Base-by-base conservation (phyloP, 2,888 invertebrate species). In the Pyrochroa serraticornis region DNA sequence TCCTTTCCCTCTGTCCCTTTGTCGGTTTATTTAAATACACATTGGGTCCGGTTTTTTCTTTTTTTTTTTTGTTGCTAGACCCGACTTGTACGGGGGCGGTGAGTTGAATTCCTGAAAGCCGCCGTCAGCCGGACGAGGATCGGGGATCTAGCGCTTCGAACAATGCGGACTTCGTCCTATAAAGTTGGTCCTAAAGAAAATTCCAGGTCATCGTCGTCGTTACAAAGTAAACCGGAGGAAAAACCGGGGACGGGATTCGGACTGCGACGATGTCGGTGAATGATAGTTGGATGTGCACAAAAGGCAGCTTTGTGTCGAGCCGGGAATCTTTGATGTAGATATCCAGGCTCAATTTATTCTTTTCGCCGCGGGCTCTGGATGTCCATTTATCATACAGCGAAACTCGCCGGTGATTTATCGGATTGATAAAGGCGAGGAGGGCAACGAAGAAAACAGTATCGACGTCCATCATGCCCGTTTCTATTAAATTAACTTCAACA, bases 341-440 rank as follows among this genome's bases (percentile, higher is more conserved):
- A 54, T 49, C 59, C 55, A 37, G 32, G 54, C 59, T 50, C 59
- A 59, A 59, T 59, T 59, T 59, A 59, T 59, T 59, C 59, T 55
- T 59, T 59, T 59, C 50, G 59, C 54, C 59, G 55, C 59, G 38
- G 54, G 53, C 58, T 51, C 37, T 38, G 48, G 53, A 38, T 50
- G 58, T 51, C 59, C 62, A 64, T 64, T 64, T 60, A 64, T 64
- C 64, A 64, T 62, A 64, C 22, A 44, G 47, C 41, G 54, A 37
- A 54, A 45, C 55, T 45, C 52, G 43, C 43, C 48, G 56, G 52
- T 59, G 64, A 64, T 64, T 60, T 58, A 62, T 60, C 54, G 62
- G 45, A 60, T 61, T 62, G 64, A 64, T 64, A 64, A 64, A 62
- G 58, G 60, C 45, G 60, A 53, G 54, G 22, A 22, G 54, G 49